phyloP scores from a whole-genome alignment of 1,140 invertebrate species.

The Achroia grisella region DNA sequence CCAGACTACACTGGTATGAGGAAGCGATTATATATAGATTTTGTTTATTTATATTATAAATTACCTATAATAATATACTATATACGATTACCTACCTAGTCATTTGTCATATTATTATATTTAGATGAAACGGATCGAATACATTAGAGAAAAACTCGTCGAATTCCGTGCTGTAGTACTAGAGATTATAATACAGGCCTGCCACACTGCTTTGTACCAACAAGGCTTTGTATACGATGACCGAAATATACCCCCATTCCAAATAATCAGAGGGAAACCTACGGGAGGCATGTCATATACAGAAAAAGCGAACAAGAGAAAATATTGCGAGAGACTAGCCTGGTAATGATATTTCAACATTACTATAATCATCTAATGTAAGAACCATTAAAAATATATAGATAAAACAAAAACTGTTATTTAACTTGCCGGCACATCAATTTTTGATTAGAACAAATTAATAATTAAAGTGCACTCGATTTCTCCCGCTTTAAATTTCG shows the following conservation, averaged over 20 bases:
- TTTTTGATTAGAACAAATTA: too few species aligned
- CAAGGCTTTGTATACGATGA: constrained; percentile 84
- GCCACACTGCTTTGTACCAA: constrained; percentile 81
- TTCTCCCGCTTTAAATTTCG: too few species aligned
- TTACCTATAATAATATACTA: too few species aligned
- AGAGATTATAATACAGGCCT: constrained; percentile 80
- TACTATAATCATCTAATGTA: too few species aligned
- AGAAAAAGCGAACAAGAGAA: constrained; percentile 85
- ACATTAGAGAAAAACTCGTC: constrained; percentile 69
- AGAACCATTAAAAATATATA: too few species aligned
- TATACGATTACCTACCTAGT: too few species aligned
- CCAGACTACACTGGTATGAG: neutral
- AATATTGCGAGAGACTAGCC: constrained; percentile 79
- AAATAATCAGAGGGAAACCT: constrained; percentile 65
- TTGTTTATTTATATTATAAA: constrained; percentile 1
- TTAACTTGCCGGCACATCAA: too few species aligned
- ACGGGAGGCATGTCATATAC: constrained; percentile 85
- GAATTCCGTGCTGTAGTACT: constrained; percentile 77
- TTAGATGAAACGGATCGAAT: constrained; percentile 73
- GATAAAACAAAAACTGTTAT: too few species aligned
- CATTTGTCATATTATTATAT: neutral
- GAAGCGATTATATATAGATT: neutral
- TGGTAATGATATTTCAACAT: constrained; percentile 34
- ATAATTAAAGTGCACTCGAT: too few species aligned
- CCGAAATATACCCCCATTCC: constrained; percentile 70